Percentiles rank a stretch among this genome's conserved stretches.
phyloP scores from a whole-genome alignment of 1,140 invertebrate species.

The Galleria mellonella region DNA sequence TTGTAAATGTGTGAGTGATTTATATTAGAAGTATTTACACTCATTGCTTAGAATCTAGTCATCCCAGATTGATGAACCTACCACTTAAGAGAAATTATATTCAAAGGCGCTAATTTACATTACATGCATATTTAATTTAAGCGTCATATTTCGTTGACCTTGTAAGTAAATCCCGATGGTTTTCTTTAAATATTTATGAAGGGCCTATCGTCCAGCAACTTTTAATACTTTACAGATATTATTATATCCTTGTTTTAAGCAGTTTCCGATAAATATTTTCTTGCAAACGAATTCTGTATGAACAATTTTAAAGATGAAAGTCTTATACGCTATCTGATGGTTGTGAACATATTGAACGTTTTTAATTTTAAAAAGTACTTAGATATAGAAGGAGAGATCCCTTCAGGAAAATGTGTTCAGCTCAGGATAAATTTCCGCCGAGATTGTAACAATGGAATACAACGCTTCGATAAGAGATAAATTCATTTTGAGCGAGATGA shows the following conservation, averaged over 20 bases:
- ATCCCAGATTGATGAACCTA: conserved; percentile 1
- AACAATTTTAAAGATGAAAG: background rate
- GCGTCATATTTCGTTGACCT: conserved; percentile 29
- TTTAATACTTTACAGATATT: conserved; percentile 46
- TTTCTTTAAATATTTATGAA: conserved; percentile 63
- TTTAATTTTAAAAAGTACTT: background rate
- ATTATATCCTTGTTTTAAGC: conserved; percentile 31
- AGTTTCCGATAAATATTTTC: conserved; percentile 23
- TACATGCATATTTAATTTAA: conserved; percentile 45
- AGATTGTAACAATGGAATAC: conserved; percentile 20
- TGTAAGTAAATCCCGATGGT: conserved; percentile 45
- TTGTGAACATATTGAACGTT: background rate
- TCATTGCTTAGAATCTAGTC: too few species aligned
- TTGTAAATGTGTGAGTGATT: too few species aligned
- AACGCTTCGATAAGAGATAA: conserved; percentile 35
- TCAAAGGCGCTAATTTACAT: conserved; percentile 32
- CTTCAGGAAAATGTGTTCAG: background rate
- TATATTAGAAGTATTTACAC: too few species aligned
- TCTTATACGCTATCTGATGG: too few species aligned
- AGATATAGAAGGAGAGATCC: background rate
- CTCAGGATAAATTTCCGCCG: background rate
- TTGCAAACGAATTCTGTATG: conserved; percentile 6
- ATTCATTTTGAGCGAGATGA: conserved; percentile 47
- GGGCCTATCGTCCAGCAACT: conserved; percentile 29
- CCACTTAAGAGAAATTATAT: conserved; percentile 14